Evolutionary conservation across 2,113 vertebrate species (phyloP).

Genomic region (Lota lota): DNA sequence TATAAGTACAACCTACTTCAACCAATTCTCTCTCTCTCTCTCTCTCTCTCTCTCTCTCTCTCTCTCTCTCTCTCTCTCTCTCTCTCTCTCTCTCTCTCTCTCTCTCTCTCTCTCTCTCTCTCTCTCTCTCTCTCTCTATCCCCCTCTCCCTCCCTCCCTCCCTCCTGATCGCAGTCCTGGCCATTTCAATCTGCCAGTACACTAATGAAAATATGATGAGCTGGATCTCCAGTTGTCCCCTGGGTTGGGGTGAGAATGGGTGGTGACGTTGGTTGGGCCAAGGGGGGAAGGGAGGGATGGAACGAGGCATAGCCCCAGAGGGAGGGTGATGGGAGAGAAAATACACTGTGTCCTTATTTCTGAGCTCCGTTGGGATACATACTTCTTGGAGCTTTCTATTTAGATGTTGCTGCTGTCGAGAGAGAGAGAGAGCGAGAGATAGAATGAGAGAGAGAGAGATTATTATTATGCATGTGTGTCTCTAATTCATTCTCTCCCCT

Average conservation of each 20-base stretch:
- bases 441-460: neutral
- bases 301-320: conserved; percentile 64
- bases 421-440: conserved; percentile 10
- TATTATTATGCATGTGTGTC: no score
- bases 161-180: conserved; percentile 68
- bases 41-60: conserved; percentile 50
- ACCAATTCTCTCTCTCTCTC: conserved; percentile 1
- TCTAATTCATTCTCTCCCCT: no score
- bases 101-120: conserved; percentile 11
- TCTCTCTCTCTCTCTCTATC: conserved; percentile 58
- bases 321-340: conserved; percentile 73
- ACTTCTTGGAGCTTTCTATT: conserved; percentile 83
- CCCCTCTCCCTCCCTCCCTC: conserved; percentile 34
- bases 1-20: no score
- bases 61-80: conserved; percentile 39
- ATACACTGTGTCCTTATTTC: conserved; percentile 89
- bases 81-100: conserved; percentile 42
- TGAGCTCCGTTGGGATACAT: conserved; percentile 84
- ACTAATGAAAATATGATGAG: conserved; percentile 77
- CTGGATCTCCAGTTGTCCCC: conserved; percentile 64
- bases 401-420: conserved; percentile 64
- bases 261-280: conserved; percentile 11
- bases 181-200: conserved; percentile 73
- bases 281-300: conserved; percentile 41
- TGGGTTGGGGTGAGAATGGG: conserved; percentile 53